Percentiles rank a stretch among this genome's conserved stretches.
Conservation (phyloP, 2,113 vertebrate species). For the Myxocyprinus asiaticus region DNA sequence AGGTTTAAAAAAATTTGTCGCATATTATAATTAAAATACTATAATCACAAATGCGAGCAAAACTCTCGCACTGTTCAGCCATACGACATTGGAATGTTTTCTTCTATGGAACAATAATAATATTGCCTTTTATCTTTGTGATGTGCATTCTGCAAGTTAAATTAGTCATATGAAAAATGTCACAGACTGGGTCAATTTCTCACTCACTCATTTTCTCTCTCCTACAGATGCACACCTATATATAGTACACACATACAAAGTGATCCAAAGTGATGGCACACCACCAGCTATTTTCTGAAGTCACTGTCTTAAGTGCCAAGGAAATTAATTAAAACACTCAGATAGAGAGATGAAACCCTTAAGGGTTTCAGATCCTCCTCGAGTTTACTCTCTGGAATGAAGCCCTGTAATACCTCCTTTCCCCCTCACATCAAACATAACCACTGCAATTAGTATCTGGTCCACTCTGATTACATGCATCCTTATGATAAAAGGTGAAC, state of each 20-base stretch:
- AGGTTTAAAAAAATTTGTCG: too few relatives aligned
- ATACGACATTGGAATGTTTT: too few relatives aligned
- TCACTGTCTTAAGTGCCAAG: constrained; percentile 28
- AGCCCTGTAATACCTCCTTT: too few relatives aligned
- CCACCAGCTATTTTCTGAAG: constrained; percentile 29
- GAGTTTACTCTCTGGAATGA: constrained; percentile 9
- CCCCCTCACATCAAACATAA: constrained; percentile 29
- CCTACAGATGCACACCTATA: constrained; percentile 1
- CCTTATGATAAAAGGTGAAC: not conserved
- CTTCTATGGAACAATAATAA: too few relatives aligned
- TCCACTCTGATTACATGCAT: constrained; percentile 11
- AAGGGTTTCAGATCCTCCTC: constrained; percentile 41
- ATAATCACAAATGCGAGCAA: too few relatives aligned
- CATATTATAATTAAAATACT: too few relatives aligned
- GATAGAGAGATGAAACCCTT: constrained; percentile 39
- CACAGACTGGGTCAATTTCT: too few relatives aligned
- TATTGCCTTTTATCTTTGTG: too few relatives aligned
- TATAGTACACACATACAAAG: constrained; percentile 4
- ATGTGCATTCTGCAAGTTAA: too few relatives aligned
- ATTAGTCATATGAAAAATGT: too few relatives aligned
- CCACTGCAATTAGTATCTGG: constrained; percentile 31
- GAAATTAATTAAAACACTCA: constrained; percentile 48
- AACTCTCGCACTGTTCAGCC: too few relatives aligned
- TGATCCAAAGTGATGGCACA: constrained; percentile 29
- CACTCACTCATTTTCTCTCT: not conserved